phyloP scores from a whole-genome alignment of 2,888 invertebrate genomes.

The Oscheius sp. region DNA sequence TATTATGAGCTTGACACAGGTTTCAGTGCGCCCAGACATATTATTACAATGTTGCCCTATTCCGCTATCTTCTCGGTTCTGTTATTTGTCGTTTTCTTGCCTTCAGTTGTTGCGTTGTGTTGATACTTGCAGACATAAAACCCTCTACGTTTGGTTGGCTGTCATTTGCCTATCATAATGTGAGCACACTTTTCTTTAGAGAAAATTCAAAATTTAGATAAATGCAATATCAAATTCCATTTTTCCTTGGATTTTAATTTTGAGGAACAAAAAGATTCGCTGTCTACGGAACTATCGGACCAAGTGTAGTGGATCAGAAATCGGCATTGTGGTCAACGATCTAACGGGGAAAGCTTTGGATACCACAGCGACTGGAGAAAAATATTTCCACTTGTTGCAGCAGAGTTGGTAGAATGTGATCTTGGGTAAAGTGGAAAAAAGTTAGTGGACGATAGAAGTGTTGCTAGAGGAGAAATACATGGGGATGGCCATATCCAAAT shows the following conservation, averaged over 20 bases:
- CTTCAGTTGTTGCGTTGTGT: neutral
- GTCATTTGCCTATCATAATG: constrained; percentile 19
- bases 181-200: neutral
- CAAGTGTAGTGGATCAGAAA: no score
- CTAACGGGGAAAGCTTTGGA: constrained; percentile 8
- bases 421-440: neutral
- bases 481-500: no score
- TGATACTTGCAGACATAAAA: neutral
- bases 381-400: constrained; percentile 2
- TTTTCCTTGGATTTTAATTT: constrained; percentile 20
- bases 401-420: constrained; percentile 13
- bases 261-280: constrained; percentile 2
- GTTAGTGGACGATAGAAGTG: neutral
- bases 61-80: constrained; percentile 7
- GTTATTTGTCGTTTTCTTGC: constrained; percentile 19
- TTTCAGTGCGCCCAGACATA: constrained; percentile 16
- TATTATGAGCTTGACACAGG: neutral
- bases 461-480: no score
- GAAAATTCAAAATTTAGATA: neutral
- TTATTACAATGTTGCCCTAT: constrained; percentile 12
- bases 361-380: constrained; percentile 11
- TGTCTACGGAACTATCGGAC: neutral
- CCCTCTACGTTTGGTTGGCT: constrained; percentile 12
- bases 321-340: constrained; percentile 10
- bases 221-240: constrained; percentile 19